These are phyloP conservation scores for Danaus chrysippus DNA, from an alignment of 2,888 invertebrate species.

Conservation along the genomic window DNA sequence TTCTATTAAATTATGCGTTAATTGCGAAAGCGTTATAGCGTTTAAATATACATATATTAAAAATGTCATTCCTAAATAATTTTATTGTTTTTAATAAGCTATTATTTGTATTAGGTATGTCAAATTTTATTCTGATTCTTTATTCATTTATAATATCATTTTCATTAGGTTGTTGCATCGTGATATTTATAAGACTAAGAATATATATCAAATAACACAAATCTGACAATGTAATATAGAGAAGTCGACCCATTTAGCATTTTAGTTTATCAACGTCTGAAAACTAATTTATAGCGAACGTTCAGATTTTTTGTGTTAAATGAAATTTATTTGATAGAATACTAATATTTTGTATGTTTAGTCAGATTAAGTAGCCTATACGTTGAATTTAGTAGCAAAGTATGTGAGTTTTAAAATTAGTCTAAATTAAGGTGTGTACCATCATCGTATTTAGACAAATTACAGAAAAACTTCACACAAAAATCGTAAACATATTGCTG, in stretches of 20 bases:
- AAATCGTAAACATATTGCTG: too few relatives aligned
- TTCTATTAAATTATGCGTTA: constrained; percentile 37
- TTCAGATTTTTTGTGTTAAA: constrained; percentile 7
- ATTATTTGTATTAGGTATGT: too few relatives aligned
- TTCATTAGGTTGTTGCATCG: too few relatives aligned
- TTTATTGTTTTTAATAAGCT: background rate
- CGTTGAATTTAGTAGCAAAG: too few relatives aligned
- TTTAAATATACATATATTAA: background rate
- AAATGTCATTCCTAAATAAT: constrained; percentile 2
- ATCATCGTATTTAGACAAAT: too few relatives aligned
- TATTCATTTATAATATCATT: too few relatives aligned
- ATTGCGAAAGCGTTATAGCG: background rate
- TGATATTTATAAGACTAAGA: background rate
- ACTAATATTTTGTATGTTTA: constrained; percentile 33
- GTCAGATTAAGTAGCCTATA: too few relatives aligned
- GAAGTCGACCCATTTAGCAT: constrained; percentile 39
- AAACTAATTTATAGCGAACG: constrained; percentile 31
- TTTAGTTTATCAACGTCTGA: constrained; percentile 32
- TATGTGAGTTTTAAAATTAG: too few relatives aligned
- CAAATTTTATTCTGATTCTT: too few relatives aligned
- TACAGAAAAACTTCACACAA: too few relatives aligned
- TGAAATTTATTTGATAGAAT: constrained; percentile 1
- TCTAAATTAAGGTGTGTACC: too few relatives aligned
- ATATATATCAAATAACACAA: background rate
- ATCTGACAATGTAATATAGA: background rate